Evolutionary conservation across 2,888 invertebrate species (phyloP).

Genomic region (Ornithoptera priamus): DNA sequence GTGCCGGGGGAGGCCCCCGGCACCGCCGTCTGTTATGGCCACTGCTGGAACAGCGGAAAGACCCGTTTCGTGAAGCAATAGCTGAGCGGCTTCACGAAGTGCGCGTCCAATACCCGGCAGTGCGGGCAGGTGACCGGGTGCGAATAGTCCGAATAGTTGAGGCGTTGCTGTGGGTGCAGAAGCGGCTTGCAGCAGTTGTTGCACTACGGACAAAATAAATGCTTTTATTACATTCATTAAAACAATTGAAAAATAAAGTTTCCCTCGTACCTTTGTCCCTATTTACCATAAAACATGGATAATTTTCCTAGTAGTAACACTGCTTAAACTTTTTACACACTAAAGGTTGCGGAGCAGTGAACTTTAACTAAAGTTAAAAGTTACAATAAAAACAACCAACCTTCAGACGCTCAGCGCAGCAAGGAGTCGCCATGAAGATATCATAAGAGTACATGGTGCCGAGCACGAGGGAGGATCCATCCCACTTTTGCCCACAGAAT

Average conservation of each 20-base stretch:
- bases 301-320: too few relatives aligned
- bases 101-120: constrained; percentile 93
- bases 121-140: constrained; percentile 94
- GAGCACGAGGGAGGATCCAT: constrained; percentile 94
- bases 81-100: constrained; percentile 95
- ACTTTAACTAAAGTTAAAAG: too few relatives aligned
- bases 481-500: constrained; percentile 93
- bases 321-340: too few relatives aligned
- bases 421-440: constrained; percentile 98
- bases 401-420: constrained; percentile 95
- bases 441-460: constrained; percentile 99
- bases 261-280: too few relatives aligned
- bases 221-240: too few relatives aligned
- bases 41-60: constrained; percentile 85
- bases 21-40: constrained; percentile 93
- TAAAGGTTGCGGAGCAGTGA: too few relatives aligned
- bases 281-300: too few relatives aligned
- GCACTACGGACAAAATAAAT: constrained; percentile 83
- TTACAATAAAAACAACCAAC: constrained; percentile 67
- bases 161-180: constrained; percentile 90
- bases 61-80: constrained; percentile 90
- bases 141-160: constrained; percentile 97
- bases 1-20: constrained; percentile 81
- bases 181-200: constrained; percentile 94
- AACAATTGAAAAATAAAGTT: too few relatives aligned